These are phyloP conservation scores for Meteorus colon DNA, from an alignment of 2,888 invertebrate species.

Conservation along the genomic window DNA sequence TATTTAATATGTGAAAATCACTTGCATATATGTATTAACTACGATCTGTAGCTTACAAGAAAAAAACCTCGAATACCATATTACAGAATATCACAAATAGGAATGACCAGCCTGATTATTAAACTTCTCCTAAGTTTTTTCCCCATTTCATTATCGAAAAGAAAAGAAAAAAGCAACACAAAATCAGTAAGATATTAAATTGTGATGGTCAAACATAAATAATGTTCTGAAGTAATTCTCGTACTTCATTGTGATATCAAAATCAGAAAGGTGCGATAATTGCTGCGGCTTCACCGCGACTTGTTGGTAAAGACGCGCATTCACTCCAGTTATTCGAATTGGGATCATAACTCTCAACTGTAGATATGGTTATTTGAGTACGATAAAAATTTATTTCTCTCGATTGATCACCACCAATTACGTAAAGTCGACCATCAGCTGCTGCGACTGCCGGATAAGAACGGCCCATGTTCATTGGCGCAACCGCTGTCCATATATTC, in stretches of 20 bases:
- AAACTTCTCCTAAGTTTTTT: background rate
- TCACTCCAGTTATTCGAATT: constrained; percentile 84
- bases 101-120: background rate
- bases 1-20: background rate
- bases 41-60: background rate
- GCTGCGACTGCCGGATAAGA: constrained; percentile 91
- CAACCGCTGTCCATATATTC: constrained; percentile 87
- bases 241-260: constrained; percentile 17
- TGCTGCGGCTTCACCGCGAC: constrained; percentile 90
- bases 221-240: constrained; percentile 28
- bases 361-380: constrained; percentile 87
- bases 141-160: background rate
- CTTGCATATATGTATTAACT: background rate
- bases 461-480: constrained; percentile 83
- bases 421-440: constrained; percentile 87
- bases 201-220: constrained; percentile 23
- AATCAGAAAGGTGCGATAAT: constrained; percentile 80
- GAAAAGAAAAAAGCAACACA: background rate
- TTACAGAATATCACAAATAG: constrained; percentile 1
- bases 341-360: constrained; percentile 90
- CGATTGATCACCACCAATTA: constrained; percentile 89
- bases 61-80: background rate
- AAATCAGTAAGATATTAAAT: background rate
- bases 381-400: constrained; percentile 88
- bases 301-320: constrained; percentile 86